Conservation (phyloP, 1,140 invertebrate genomes). For the Eupeodes corollae region DNA sequence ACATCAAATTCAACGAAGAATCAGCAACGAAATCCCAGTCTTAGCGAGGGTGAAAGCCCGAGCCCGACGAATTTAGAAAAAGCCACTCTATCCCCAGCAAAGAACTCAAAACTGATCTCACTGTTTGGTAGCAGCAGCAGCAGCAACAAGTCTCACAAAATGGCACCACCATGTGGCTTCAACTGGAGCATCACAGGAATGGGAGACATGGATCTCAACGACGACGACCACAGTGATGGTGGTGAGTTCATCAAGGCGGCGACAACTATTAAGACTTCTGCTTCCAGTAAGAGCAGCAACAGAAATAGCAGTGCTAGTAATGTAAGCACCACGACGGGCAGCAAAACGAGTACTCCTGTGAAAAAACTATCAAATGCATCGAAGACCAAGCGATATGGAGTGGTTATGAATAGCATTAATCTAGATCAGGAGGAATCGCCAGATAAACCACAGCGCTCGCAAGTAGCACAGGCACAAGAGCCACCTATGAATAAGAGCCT, state of each 20-base stretch:
- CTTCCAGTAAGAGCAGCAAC: not conserved
- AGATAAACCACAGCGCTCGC: not conserved
- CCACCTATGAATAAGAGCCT: not conserved
- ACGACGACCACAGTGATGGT: slow-evolving; percentile 19
- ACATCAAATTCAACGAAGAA: not conserved
- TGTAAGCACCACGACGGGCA: not conserved
- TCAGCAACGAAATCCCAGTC: not conserved
- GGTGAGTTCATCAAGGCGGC: not conserved
- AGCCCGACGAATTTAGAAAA: too few relatives aligned
- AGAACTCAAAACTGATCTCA: too few relatives aligned
- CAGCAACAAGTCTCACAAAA: slow-evolving; percentile 15
- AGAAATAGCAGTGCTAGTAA: not conserved
- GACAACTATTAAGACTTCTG: not conserved
- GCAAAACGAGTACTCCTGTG: not conserved
- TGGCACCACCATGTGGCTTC: slow-evolving; percentile 34
- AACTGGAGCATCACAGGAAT: slow-evolving; percentile 32
- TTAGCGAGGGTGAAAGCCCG: too few relatives aligned
- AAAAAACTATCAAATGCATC: slow-evolving; percentile 10
- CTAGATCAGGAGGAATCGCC: slow-evolving; percentile 8
- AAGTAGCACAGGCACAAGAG: not conserved
- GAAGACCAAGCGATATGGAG: slow-evolving; percentile 32
- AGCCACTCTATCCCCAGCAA: too few relatives aligned
- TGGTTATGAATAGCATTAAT: slow-evolving; percentile 32
- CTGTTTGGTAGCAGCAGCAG: not conserved
- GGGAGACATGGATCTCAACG: slow-evolving; percentile 17